Base-by-base conservation (phyloP, 2,797 vertebrate species). In the Scolopax rusticola region DNA sequence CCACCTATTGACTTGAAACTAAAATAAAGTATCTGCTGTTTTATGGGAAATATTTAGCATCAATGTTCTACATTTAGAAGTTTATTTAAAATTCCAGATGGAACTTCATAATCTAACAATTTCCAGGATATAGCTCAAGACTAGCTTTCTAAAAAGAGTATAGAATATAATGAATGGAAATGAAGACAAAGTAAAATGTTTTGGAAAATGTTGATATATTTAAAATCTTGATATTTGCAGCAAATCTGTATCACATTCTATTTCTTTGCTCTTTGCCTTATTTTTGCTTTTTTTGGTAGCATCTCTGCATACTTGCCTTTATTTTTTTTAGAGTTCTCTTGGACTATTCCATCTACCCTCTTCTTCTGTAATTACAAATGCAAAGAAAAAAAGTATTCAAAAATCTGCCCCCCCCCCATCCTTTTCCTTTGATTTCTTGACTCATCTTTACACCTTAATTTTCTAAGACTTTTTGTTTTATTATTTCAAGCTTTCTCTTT, bases 341-440 rank as follows among this genome's bases (percentile, higher is more conserved):
- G 17, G 36, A 30, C 50, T 65, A 20, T 68, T 81, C 10, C 9
- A 45, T 30, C 20, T 32, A 53, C 11, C 15, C 4, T 88, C 18
- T 6, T 63, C 80, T 84, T 1, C 4, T 70, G 30, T 77, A 48
- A 14, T 21, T 76, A 73, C 16, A 71, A 20, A 41, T 33, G 4
- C 5, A 70, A 8, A 71, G 27, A 43, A 85, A 48, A 48, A 40
- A 88, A 8, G 0, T 10, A 45, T 45, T 33, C 0, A 69, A 48
- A 57, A 75, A 45, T n/a, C 0, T 1, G 14, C 28, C 18, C 1
- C 2, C 78, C 24, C 2, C 3, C 1, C 32, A 69, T 69, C n/a
- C 0, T 83, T 81, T 89, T 64, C 3, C 5, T 6, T 77, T 63
- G 12, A 53, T 68, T 68, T 68, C 2, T 40, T 24, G 0, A 12